Conservation (phyloP, 2,888 invertebrate genomes). For the Myopa tessellatipennis region DNA sequence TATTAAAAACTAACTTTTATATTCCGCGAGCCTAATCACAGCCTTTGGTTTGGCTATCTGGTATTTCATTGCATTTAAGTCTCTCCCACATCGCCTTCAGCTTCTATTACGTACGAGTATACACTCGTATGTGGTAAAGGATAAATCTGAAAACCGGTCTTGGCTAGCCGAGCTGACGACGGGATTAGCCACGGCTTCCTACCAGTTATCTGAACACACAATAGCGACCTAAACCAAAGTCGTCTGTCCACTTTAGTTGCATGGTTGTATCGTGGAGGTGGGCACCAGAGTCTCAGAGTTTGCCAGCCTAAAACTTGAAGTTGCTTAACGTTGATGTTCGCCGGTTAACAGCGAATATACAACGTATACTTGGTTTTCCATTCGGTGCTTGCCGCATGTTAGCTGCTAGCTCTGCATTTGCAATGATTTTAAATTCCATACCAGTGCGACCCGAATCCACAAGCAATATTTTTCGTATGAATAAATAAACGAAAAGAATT, state of each 20-base stretch:
- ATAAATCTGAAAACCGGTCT: not conserved
- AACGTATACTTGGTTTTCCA: not conserved
- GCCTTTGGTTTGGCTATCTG: not conserved
- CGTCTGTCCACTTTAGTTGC: not conserved
- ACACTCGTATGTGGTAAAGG: not conserved
- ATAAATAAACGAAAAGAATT: constrained; percentile 15
- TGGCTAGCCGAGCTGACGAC: not conserved
- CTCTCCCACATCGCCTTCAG: constrained; percentile 7
- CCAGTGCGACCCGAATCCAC: constrained; percentile 24
- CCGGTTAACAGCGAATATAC: not conserved
- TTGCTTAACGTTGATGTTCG: no score
- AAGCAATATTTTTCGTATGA: constrained; percentile 14
- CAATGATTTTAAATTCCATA: constrained; percentile 28
- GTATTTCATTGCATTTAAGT: not conserved
- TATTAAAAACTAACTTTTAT: not conserved
- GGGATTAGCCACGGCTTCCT: not conserved
- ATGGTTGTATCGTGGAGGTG: not conserved
- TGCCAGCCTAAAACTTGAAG: not conserved
- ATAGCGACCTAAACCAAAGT: constrained; percentile 1
- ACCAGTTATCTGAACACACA: not conserved
- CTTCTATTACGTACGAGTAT: not conserved
- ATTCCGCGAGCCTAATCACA: not conserved
- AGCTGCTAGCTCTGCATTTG: constrained; percentile 1
- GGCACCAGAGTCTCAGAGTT: constrained; percentile 1
- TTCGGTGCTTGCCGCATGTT: not conserved